Percentiles rank a stretch among this genome's conserved stretches.
These are phyloP conservation scores for Acronicta psi DNA, from an alignment of 2,888 invertebrate genomes.

Conservation along the genomic window DNA sequence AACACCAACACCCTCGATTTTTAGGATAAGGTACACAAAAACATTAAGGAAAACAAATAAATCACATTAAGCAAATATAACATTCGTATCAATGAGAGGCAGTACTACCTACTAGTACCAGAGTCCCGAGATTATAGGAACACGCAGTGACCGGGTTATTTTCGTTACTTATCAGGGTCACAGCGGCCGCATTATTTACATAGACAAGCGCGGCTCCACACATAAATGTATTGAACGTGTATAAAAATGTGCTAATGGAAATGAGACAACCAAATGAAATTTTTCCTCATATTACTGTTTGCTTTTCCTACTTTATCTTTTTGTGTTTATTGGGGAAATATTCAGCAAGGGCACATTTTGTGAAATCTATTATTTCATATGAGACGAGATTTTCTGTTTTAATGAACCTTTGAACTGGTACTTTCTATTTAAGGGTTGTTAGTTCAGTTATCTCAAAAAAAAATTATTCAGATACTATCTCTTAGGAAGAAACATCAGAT, in stretches of 20 bases:
- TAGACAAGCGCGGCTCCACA: conserved; percentile 59
- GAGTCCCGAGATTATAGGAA: conserved; percentile 75
- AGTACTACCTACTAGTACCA: conserved; percentile 63
- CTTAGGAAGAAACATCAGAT: no score
- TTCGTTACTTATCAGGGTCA: conserved; percentile 84
- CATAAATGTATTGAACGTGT: conserved; percentile 50
- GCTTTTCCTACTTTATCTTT: conserved; percentile 10
- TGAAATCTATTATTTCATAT: background rate
- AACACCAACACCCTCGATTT: no score
- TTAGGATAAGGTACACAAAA: no score
- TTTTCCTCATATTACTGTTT: conserved; percentile 16
- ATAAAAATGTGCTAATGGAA: conserved; percentile 35
- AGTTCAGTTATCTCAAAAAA: no score
- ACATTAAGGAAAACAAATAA: conserved; percentile 2
- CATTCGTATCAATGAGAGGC: conserved; percentile 46
- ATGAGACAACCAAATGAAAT: conserved; percentile 25
- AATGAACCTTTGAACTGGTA: no score
- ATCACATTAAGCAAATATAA: conserved; percentile 22
- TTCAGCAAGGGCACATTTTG: background rate
- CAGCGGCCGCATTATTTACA: conserved; percentile 65
- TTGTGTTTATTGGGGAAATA: background rate
- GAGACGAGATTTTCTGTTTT: no score
- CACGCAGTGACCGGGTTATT: conserved; percentile 78
- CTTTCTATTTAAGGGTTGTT: no score
- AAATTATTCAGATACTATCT: no score